These are phyloP conservation scores for Leptinotarsa tumamoca DNA, from an alignment of 2,888 invertebrate species.

Conservation along the genomic window DNA sequence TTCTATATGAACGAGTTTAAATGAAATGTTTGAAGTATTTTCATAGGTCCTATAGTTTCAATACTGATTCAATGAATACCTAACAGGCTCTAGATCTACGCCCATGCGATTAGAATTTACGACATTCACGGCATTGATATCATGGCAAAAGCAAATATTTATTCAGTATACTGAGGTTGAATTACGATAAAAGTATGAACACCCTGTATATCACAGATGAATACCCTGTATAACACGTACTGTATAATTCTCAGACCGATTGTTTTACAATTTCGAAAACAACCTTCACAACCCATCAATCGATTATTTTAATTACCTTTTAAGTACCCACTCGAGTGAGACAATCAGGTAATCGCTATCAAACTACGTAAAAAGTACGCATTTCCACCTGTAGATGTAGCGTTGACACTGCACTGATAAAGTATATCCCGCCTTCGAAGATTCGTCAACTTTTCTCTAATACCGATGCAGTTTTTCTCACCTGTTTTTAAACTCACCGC, in stretches of 20 bases:
- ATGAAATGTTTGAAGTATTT: too few species aligned
- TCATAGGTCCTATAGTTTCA: too few species aligned
- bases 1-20: too few species aligned
- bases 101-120: too few species aligned
- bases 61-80: too few species aligned
- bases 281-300: background rate
- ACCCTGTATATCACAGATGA: background rate
- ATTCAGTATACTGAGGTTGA: too few species aligned
- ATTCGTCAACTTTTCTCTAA: background rate
- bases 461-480: too few species aligned
- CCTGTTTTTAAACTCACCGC: background rate
- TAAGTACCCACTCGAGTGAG: background rate
- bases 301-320: conserved; percentile 1
- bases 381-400: background rate
- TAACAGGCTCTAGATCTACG: too few species aligned
- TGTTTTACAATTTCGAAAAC: background rate
- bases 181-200: too few species aligned
- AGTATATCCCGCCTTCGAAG: background rate
- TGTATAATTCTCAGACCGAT: background rate
- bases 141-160: too few species aligned
- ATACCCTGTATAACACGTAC: background rate
- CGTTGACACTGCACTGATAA: background rate
- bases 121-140: too few species aligned
- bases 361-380: background rate
- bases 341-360: background rate